Conservation (phyloP, 2,888 invertebrate genomes). For the Electrophaes corylata region DNA sequence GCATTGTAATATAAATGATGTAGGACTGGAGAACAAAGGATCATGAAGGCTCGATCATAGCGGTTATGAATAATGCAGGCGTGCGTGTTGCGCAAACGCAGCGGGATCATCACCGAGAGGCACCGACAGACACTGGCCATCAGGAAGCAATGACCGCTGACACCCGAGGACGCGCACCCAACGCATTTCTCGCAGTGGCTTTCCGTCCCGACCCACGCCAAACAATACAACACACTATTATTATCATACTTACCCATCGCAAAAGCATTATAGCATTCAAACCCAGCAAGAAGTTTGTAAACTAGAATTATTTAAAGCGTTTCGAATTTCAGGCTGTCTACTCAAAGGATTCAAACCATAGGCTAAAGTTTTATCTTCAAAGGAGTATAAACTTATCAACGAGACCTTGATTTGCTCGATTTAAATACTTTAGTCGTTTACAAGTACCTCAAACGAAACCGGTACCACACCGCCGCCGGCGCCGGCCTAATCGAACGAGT, state of each 20-base stretch:
- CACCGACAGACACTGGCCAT: constrained; percentile 41
- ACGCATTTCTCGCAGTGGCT: constrained; percentile 17
- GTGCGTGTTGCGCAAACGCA: constrained; percentile 63
- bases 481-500: constrained; percentile 36
- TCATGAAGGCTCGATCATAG: constrained; percentile 55
- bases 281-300: constrained; percentile 6
- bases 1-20: constrained; percentile 53
- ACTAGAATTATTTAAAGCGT: constrained; percentile 12
- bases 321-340: constrained; percentile 5
- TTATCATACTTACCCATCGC: constrained; percentile 9
- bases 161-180: constrained; percentile 53
- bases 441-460: constrained; percentile 39
- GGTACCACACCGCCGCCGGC: constrained; percentile 46
- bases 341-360: no score
- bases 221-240: constrained; percentile 24
- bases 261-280: no score
- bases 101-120: constrained; percentile 44
- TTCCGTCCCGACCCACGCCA: constrained; percentile 21
- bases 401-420: constrained; percentile 45
- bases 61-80: constrained; percentile 66
- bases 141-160: constrained; percentile 77
- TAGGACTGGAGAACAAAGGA: constrained; percentile 62
- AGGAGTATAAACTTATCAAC: constrained; percentile 7
- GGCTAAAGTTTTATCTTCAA: constrained; percentile 4
- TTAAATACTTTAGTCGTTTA: constrained; percentile 26